A percentile compares a stretch with the other conserved stretches of the same genome.
phyloP scores from a whole-genome alignment of 2,113 vertebrate species.

The Acrocephalus kingi region DNA sequence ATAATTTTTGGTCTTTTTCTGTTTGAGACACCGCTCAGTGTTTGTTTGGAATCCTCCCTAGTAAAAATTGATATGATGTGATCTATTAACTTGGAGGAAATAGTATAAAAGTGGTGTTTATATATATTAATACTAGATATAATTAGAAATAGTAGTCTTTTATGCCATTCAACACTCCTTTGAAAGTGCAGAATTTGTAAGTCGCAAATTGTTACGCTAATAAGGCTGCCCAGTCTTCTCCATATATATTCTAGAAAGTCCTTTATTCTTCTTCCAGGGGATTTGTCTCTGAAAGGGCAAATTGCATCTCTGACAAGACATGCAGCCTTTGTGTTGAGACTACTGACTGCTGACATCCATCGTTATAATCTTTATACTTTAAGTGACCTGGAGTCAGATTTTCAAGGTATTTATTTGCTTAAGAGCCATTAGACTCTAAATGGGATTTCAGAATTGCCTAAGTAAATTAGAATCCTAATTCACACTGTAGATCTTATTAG shows the following conservation, averaged over 20 bases:
- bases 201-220: background rate
- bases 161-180: background rate
- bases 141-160: background rate
- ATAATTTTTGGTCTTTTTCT: background rate
- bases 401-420: constrained; percentile 45
- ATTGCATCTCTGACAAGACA: background rate
- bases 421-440: constrained; percentile 42
- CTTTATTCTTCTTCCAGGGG: background rate
- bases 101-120: background rate
- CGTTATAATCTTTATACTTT: background rate
- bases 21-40: background rate
- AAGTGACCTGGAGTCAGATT: constrained; percentile 14
- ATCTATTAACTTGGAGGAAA: background rate
- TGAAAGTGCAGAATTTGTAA: background rate
- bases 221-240: background rate
- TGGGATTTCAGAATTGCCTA: constrained; percentile 48
- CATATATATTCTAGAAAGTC: background rate
- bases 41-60: background rate
- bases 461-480: constrained; percentile 45
- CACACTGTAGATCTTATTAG: constrained; percentile 26
- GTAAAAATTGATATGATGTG: background rate
- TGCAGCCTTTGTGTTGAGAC: background rate
- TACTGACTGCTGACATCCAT: background rate
- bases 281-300: background rate
- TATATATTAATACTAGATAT: background rate